Conservation (phyloP, 2,797 vertebrate species). For the Chaunax sp. region DNA sequence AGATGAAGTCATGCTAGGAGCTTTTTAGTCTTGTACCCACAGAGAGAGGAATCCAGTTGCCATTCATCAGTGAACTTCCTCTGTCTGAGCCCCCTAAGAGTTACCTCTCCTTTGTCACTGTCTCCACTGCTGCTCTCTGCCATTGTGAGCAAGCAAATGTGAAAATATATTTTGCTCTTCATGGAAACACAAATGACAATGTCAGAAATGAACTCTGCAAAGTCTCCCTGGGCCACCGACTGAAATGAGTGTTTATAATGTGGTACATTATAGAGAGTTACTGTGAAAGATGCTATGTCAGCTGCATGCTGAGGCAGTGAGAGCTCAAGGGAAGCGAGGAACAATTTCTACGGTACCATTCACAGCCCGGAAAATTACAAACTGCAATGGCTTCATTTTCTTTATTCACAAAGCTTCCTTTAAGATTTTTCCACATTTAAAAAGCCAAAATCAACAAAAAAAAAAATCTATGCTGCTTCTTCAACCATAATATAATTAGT, state of each 20-base stretch:
- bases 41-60: conserved; percentile 7
- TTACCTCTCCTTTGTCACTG: conserved; percentile 23
- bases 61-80: neutral
- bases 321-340: conserved; percentile 1
- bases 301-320: neutral
- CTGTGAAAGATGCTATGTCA: conserved; percentile 1
- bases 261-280: neutral
- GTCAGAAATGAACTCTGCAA: conserved; percentile 17
- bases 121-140: neutral
- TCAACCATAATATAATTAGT: neutral
- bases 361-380: neutral
- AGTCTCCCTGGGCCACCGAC: neutral
- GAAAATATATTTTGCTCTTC: conserved; percentile 5
- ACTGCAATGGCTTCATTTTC: neutral
- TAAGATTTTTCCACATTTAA: neutral
- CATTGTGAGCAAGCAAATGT: conserved; percentile 9
- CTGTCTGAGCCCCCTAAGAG: neutral
- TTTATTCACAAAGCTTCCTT: neutral
- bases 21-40: neutral
- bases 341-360: neutral
- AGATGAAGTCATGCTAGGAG: conserved; percentile 7
- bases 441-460: neutral
- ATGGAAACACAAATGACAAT: conserved; percentile 28
- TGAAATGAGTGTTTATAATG: conserved; percentile 12
- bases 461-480: neutral